Evolutionary conservation across 2,888 invertebrate genomes (phyloP), one percentile per base, ranked within the genome.

Genomic region (Chymomyza amoena): DNA sequence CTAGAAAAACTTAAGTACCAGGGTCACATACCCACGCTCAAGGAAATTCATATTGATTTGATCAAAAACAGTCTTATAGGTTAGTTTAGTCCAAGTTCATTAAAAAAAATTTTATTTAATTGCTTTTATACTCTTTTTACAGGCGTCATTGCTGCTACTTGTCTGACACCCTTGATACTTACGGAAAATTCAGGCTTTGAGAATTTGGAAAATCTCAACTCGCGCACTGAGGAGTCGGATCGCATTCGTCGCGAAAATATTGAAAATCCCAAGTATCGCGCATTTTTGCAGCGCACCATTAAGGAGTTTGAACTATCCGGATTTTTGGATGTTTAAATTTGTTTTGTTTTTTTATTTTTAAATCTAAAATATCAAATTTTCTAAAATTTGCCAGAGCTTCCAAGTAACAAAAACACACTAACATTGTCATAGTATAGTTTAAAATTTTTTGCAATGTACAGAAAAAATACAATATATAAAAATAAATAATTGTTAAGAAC

Each of bases 111-210:
- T n/a, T 20, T 51, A n/a, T 28, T 32, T 15, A 56, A 61, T 39
- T 61, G 45, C 6, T 45, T 36, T 61, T 18, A 15, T 0, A 59
- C 54, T 61, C 68, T 50, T 59, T 9, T 72, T 69, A 6, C 59
- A 91, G 91, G 87, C 68, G 91, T 92, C 3, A 90, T 91, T 73
- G 91, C 91, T 28, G 89, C 91, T 59, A 90, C 91, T 18, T 91
- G 91, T 59, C 79, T 92, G 3, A 90, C 91, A 5, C 91, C 92
- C 2, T 68, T 91, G n/a, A 89, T 91, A 20, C 87, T 91, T 45
- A 90, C 90, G 78, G 91, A 91, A 69, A 74, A 82, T 7, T 83
- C 81, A 4, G 85, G 88, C 13, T 88, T 89, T 59, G 89, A 90
- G 7, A 88, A 84, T 56, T 67, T 90, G 4, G 89, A 90, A 68